Evolutionary conservation across 1,140 invertebrate species (phyloP), one percentile per base, ranked within the genome.

Genomic region (Mycetomoellerius zeteki): DNA sequence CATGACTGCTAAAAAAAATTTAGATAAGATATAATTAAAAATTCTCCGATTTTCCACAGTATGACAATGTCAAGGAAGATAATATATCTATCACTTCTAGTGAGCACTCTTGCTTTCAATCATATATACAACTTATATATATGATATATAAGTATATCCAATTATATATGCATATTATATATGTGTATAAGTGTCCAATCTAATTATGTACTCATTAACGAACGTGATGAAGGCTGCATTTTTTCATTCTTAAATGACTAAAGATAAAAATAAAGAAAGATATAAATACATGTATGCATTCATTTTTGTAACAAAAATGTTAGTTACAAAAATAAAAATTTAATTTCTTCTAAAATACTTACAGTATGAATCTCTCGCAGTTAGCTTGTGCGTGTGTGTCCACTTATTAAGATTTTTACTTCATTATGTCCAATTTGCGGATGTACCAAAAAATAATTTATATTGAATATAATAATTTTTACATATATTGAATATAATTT

Each of bases 81-180:
- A 72, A 69, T 71, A 10, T 81, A 81, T 71, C 64, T 81, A 5
- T 82, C 52, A 72, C 37, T 58, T 72, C 33, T 60, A 72, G n/a
- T 58, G 37, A 27, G 5, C 1, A 58, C 12, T 37, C 30, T 33
- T 78, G 33, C 24, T 71, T 52, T 77, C 7, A 43, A 62, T 21
- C 47, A 47, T 67, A 21, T 65, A 21, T 24, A 47, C 16, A 64
- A 33, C 2, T 65, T 62, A 62, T 50, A 65, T 37, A 65, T 43
- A 8, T 7, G 37, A n/a, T 37, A 65, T 37, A 65, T 69, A 69
- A 69, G 19, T 47, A 24, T 43, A 50, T 47, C 19, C n/a, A 47
- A 76, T 76, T 76, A 16, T 64, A 12, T 50, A 19, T 78, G 58
- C 43, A 78, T 43, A 14, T 62, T 77, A 60, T 43, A n/a, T 33